Conservation (phyloP, 2,113 vertebrate genomes). For the Chamaetylas fuelleborni region DNA sequence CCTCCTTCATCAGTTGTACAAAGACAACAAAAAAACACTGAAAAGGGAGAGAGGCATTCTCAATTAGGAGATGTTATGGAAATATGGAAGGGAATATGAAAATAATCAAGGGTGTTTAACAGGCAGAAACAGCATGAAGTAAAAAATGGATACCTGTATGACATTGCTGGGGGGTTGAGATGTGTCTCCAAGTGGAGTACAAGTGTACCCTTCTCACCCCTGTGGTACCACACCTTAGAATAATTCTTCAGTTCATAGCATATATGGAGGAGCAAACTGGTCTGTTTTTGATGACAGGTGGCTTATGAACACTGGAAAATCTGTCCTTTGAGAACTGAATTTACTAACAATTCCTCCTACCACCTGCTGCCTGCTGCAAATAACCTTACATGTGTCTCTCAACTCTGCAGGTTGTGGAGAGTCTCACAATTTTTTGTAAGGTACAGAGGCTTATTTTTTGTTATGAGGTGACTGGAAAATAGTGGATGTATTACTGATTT, state of each 20-base stretch:
- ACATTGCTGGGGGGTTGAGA: not conserved
- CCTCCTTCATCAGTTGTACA: not conserved
- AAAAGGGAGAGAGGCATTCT: not conserved
- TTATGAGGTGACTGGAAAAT: not conserved
- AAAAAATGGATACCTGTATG: not conserved
- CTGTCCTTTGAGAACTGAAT: not conserved
- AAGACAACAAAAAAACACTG: not conserved
- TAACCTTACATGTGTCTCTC: not conserved
- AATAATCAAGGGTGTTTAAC: not conserved
- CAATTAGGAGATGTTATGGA: not conserved
- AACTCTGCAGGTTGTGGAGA: not conserved
- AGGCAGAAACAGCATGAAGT: not conserved
- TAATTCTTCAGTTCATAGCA: not conserved
- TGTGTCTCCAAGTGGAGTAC: fast-evolving
- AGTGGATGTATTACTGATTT: not conserved
- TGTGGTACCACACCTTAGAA: not conserved
- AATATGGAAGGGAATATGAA: not conserved
- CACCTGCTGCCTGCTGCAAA: not conserved
- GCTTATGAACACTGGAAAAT: not conserved
- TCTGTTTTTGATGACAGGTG: not conserved
- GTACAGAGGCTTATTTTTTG: not conserved
- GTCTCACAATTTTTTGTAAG: not conserved
- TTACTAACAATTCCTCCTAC: not conserved
- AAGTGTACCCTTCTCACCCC: not conserved
- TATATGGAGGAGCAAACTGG: not conserved